Percentiles rank a stretch among this genome's conserved stretches.
phyloP scores from a whole-genome alignment of 2,797 vertebrate species.

The Rhabdophis nuchalis region DNA sequence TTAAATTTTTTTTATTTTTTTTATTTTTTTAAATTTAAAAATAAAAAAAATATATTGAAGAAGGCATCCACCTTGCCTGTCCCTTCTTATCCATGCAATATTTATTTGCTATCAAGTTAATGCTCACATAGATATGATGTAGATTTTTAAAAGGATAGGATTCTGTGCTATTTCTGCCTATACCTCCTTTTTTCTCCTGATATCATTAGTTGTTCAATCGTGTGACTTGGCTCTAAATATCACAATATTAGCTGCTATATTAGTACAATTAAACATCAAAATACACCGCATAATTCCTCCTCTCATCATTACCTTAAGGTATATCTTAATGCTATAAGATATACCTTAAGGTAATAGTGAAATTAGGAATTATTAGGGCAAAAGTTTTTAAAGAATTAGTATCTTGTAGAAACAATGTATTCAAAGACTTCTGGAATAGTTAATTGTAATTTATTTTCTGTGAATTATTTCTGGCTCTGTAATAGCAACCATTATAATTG shows the following conservation, averaged over 20 bases:
- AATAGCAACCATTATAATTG: neutral
- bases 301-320: too few species aligned
- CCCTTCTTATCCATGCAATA: neutral
- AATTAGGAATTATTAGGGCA: neutral
- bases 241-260: neutral
- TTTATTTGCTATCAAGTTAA: neutral
- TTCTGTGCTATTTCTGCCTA: neutral
- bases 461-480: constrained; percentile 3
- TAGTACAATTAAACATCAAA: neutral
- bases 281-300: too few species aligned
- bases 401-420: neutral
- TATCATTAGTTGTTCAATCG: neutral
- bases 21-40: too few species aligned
- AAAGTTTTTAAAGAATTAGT: neutral
- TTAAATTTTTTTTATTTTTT: too few species aligned
- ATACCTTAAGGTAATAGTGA: neutral
- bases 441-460: constrained; percentile 5
- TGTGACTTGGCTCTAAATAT: neutral
- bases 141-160: neutral
- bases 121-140: neutral
- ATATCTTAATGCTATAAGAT: neutral
- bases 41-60: too few species aligned
- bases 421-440: neutral
- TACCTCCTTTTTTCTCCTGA: neutral
- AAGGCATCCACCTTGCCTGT: neutral